Base-by-base conservation (phyloP, 2,113 vertebrate species). In the Colossoma macropomum region DNA sequence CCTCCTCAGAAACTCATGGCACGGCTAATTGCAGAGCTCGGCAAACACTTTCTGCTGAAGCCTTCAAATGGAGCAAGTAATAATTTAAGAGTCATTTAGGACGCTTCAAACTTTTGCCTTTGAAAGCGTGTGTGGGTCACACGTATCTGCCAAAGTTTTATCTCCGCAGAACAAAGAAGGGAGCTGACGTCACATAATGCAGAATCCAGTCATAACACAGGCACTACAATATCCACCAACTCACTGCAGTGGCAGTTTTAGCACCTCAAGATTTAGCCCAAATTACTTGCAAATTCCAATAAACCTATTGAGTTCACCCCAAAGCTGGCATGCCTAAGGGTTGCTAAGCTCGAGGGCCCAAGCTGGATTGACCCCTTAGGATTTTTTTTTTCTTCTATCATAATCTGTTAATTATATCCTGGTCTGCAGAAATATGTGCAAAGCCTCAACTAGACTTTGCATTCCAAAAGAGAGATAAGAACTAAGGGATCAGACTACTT, bases 391-490 rank as follows among this genome's bases (percentile, higher is more conserved):
- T 27, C n/a, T 59, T 86, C 83, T 80, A 84, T 88, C 59, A 86
- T 91, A 82, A 86, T 68, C 85, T 75, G 84, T 88, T 91, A 89
- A 93, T 93, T 87, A 90, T 89, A 69, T 63, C 59, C 69, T 77
- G 76, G 85, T 88, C 80, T 85, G 75, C 80, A 83, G 34, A 87
- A 86, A 87, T 85, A 81, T 84, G 84, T 88, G 84, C 85, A 71
- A 75, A 87, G 81, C 83, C 56, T 85, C 54, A 91, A 90, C 85
- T 76, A 77, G 62, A 87, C 84, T 84, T 80, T 84, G 73, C 87
- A 85, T 91, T 91, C 85, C 73, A 85, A 73, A 77, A 87, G 84
- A 90, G 84, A 72, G 80, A 84, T 83, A 88, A 52, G 75, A 89
- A 85, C 65, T 84, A 25, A 11, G 79, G 80, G 88, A 90, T 92